phyloP scores from a whole-genome alignment of 1,140 invertebrate genomes.

The Proctacanthus coquilletti region DNA sequence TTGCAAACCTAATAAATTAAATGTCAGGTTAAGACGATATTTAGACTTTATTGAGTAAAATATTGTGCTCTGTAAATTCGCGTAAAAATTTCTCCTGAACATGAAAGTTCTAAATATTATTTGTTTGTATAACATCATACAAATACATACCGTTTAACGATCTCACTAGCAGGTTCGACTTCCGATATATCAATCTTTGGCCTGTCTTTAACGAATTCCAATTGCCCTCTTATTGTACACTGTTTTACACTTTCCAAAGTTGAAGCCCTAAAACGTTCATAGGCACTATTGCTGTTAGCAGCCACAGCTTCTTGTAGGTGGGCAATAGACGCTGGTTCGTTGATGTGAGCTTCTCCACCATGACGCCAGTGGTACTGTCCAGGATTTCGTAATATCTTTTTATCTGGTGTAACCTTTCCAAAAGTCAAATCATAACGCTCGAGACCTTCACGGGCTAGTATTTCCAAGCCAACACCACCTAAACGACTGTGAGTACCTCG shows the following conservation, averaged over 20 bases:
- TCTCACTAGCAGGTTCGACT: conserved; percentile 84
- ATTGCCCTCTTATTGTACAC: conserved; percentile 85
- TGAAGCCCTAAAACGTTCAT: conserved; percentile 76
- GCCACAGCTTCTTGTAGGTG: conserved; percentile 80
- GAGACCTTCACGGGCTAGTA: conserved; percentile 75
- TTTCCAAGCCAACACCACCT: conserved; percentile 81
- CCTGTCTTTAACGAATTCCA: conserved; percentile 66
- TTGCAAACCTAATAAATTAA: conserved; percentile 16
- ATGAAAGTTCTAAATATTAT: too few species aligned
- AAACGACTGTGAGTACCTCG: conserved; percentile 86
- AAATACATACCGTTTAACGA: conserved; percentile 72
- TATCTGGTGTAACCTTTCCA: conserved; percentile 50
- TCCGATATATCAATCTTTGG: conserved; percentile 67
- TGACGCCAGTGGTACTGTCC: conserved; percentile 92
- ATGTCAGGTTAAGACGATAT: too few species aligned
- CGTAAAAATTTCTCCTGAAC: too few species aligned
- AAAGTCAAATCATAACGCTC: conserved; percentile 73
- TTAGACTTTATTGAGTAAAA: too few species aligned
- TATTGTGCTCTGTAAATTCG: too few species aligned
- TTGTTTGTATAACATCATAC: too few species aligned
- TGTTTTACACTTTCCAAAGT: conserved; percentile 72
- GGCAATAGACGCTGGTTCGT: conserved; percentile 87
- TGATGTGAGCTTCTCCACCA: conserved; percentile 96
- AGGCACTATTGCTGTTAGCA: conserved; percentile 66
- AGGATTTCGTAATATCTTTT: conserved; percentile 75